Base-by-base conservation (phyloP, 2,888 invertebrate species). In the Thymelicus acteon region DNA sequence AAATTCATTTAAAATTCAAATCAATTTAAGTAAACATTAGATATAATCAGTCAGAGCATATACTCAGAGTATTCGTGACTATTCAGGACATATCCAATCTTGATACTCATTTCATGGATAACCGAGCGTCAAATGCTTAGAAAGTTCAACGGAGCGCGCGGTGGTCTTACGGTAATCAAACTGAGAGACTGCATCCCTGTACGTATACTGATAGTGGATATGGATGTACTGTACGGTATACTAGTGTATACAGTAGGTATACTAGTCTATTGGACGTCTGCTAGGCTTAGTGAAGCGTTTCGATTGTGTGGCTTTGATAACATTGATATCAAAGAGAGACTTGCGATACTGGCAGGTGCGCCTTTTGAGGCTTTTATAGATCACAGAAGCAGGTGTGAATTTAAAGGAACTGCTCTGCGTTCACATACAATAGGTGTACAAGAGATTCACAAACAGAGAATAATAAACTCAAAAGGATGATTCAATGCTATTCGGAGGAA, bases 111-210 rank as follows among this genome's bases (percentile, higher is more conserved):
- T 72, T 72, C 72, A 79, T 84, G 81, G 87, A 76, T 71, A 73
- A 76, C 75, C 71, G 75, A 75, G 78, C 78, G 80, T 81, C 78
- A 82, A 86, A 85, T 82, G 85, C 83, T 87, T 80, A 83, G 85
- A 84, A 87, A 89, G 87, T 89, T 87, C 82, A 81, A 73, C 78
- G 78, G 79, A 84, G 81, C 80, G 79, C 76, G 76, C 81, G 76
- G 80, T 80, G 82, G 87, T 87, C 87, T 85, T 82, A 86, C 85
- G 82, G 87, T 88, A 88, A 88, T 88, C 86, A 87, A 89, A 89
- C 85, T 82, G 79, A 81, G 83, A 83, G 84, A 81, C 81, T 78
- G 76, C 67, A 75, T 73, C 73, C 72, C 75, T 62, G 47, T 48
- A 57, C 62, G 69, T 15, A 60, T 39, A 64, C 52, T 54, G 63